Conservation (phyloP, 2,797 vertebrate species). For the Avahi laniger region DNA sequence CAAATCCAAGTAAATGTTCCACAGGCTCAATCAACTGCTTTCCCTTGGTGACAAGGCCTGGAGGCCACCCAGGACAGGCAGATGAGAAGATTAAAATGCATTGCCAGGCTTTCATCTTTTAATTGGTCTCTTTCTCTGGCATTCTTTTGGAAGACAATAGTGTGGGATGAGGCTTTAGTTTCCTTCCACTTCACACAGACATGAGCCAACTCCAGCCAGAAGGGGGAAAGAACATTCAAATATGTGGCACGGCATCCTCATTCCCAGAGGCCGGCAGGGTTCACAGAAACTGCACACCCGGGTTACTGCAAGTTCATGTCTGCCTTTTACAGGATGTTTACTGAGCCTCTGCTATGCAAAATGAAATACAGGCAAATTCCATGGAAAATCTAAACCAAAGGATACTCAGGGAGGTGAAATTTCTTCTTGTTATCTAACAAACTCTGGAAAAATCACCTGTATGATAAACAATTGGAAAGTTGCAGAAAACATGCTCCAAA, state of each 20-base stretch:
- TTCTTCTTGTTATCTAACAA: slow-evolving; percentile 1
- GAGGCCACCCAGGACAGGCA: not conserved
- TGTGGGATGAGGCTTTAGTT: slow-evolving; percentile 8
- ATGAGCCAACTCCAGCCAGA: not conserved
- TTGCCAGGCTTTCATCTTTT: slow-evolving; percentile 23
- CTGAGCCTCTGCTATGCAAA: not conserved
- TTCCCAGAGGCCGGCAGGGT: not conserved
- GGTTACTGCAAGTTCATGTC: not conserved
- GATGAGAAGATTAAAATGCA: slow-evolving; percentile 32
- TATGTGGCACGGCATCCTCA: not conserved
- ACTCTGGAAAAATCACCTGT: not conserved
- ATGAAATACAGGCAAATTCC: slow-evolving; percentile 52
- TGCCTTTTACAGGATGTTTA: slow-evolving; percentile 29
- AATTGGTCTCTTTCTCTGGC: not conserved
- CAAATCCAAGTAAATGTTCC: slow-evolving; percentile 27
- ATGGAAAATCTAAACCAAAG: slow-evolving; percentile 40
- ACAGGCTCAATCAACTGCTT: not conserved
- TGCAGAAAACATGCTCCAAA: not conserved
- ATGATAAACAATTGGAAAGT: not conserved
- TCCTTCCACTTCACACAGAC: slow-evolving; percentile 15
- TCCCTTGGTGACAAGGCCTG: not conserved
- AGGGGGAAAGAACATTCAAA: not conserved
- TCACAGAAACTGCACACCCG: not conserved
- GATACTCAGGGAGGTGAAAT: not conserved
- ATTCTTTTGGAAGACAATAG: slow-evolving; percentile 28